Percentiles rank a stretch among this genome's conserved stretches.
phyloP scores from a whole-genome alignment of 2,797 vertebrate genomes.

The Rhinichthys osculus region DNA sequence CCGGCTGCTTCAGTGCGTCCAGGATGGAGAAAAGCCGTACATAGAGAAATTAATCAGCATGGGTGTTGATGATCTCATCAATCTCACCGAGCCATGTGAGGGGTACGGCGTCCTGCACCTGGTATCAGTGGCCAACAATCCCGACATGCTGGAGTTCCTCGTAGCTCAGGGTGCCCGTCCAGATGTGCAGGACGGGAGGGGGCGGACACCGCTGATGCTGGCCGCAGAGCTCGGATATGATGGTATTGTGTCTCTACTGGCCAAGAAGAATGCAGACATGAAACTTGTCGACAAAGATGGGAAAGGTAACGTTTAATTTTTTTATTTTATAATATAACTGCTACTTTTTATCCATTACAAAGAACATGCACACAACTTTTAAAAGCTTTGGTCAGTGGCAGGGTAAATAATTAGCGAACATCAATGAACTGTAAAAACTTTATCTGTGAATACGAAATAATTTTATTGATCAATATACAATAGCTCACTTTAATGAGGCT shows the following conservation, averaged over 20 bases:
- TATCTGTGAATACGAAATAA: not conserved
- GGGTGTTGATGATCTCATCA: conserved; percentile 86
- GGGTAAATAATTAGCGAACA: not conserved
- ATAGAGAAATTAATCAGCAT: conserved; percentile 83
- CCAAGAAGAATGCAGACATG: conserved; percentile 81
- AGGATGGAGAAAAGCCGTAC: conserved; percentile 77
- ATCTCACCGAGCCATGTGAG: conserved; percentile 84
- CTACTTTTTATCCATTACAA: not conserved
- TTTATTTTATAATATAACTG: not conserved
- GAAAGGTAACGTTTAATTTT: conserved; percentile 79
- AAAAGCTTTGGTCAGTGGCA: not conserved
- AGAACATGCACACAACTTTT: not conserved
- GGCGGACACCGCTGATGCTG: conserved; percentile 85
- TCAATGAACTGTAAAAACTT: not conserved
- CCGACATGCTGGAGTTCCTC: conserved; percentile 85
- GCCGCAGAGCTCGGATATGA: conserved; percentile 88
- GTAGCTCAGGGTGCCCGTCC: conserved; percentile 82
- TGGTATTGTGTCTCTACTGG: conserved; percentile 78
- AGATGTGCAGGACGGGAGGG: conserved; percentile 82
- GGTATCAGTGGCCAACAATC: conserved; percentile 81
- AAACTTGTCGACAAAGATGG: conserved; percentile 83
- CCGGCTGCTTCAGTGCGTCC: conserved; percentile 87
- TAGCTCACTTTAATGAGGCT: conserved; percentile 63
- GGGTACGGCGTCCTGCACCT: conserved; percentile 85
- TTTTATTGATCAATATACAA: conserved; percentile 69